Evolutionary conservation across 1,140 invertebrate species (phyloP).

Genomic region (Drosophila insularis): DNA sequence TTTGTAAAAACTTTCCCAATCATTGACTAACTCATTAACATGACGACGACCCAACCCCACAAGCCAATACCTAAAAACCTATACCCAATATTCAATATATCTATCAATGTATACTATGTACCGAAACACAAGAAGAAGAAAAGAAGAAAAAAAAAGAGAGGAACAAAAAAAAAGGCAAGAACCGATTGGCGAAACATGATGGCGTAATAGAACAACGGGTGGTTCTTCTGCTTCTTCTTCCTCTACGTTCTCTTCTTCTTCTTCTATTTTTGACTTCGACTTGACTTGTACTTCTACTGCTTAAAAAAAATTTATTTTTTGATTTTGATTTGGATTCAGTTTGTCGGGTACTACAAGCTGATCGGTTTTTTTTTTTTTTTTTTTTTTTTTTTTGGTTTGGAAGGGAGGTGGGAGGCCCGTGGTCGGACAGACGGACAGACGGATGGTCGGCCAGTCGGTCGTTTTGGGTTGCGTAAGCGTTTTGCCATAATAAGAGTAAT

Average conservation of each 20-base stretch:
- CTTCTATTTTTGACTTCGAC: not conserved
- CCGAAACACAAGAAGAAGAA: not conserved
- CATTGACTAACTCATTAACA: conserved; percentile 54
- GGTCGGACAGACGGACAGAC: not conserved
- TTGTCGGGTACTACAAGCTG: not conserved
- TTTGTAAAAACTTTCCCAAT: conserved; percentile 17
- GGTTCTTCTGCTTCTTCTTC: conserved; percentile 24
- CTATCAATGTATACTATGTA: not conserved
- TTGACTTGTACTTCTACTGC: conserved; percentile 5
- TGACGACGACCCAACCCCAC: conserved; percentile 35
- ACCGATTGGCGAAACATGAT: conserved; percentile 40
- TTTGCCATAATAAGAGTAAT: conserved; percentile 69
- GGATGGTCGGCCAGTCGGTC: conserved; percentile 11
- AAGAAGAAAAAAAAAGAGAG: not conserved
- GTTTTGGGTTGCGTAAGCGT: conserved; percentile 48
- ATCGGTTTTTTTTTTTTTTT: not conserved
- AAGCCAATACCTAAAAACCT: conserved; percentile 1
- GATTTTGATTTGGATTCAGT: conserved; percentile 6
- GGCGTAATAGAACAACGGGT: conserved; percentile 74
- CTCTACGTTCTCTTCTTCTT: not conserved
- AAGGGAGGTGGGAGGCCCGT: not conserved
- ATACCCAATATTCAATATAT: conserved; percentile 14
- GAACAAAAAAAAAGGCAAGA: not conserved
- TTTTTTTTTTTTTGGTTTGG: not conserved
- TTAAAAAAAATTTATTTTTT: not conserved